Evolutionary conservation across 2,113 vertebrate species (phyloP).

Genomic region (Leptobrachium ailaonicum): DNA sequence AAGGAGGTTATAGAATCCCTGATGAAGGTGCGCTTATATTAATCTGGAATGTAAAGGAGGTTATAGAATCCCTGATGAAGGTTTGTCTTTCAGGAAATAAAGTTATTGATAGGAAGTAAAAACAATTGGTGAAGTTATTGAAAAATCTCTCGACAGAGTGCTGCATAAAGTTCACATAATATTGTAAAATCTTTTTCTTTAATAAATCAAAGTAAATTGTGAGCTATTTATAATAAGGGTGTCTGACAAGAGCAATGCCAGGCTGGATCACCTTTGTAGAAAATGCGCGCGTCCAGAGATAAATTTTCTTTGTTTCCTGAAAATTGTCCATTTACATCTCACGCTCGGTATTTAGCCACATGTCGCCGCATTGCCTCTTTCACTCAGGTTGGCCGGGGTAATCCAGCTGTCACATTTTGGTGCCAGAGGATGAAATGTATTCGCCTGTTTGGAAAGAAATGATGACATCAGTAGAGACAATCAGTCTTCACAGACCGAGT

Average conservation of each 20-base stretch:
- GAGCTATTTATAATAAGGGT: neutral
- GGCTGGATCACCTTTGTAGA: neutral
- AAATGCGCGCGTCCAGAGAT: neutral
- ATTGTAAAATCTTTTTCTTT: neutral
- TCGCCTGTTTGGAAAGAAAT: constrained; percentile 33
- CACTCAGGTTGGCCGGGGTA: constrained; percentile 14
- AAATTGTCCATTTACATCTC: constrained; percentile 7
- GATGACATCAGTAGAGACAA: constrained; percentile 25
- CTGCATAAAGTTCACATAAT: neutral
- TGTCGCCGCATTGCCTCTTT: neutral
- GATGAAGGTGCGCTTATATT: too few species aligned
- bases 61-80: too few species aligned
- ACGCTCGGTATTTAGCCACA: neutral
- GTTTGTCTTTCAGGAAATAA: too few species aligned
- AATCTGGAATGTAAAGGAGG: too few species aligned
- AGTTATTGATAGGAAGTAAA: too few species aligned
- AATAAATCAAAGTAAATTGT: neutral
- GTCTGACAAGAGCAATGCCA: neutral
- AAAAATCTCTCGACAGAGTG: neutral
- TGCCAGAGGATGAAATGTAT: constrained; percentile 29
- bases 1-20: too few species aligned
- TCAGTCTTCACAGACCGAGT: constrained; percentile 28
- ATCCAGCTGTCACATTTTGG: constrained; percentile 19
- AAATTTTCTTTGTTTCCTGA: neutral
- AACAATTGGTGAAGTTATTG: too few species aligned